Base-by-base conservation (phyloP, 1,140 invertebrate genomes). In the Rhynchophorus ferrugineus region DNA sequence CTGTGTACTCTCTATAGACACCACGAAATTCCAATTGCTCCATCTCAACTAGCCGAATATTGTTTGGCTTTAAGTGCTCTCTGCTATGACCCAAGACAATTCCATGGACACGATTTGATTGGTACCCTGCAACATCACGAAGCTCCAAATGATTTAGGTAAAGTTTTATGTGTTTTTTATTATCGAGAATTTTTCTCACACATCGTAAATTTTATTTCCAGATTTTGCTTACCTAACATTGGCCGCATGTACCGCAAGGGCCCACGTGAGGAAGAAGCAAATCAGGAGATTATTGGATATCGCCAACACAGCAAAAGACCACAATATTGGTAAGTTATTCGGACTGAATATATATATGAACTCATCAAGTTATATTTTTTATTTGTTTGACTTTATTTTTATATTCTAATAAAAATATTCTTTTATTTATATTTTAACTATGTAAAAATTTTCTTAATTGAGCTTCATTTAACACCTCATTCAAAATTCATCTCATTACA, bases 71-170 rank as follows among this genome's bases (percentile, higher is more conserved):
- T 90, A 29, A 85, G 81, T 14, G 80, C 84, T 1, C 73, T 88
- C 19, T 91, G 88, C 69, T 81, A 83, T 66, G 87, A 91, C 64
- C 87, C 87, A 0, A 77, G 85, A 57, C 79, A 85, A 54, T 90
- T 90, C 67, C 81, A 90, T 66, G 84, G 85, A 1, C 84, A 89
- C 56, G 87, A 91, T 58, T 71, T 78, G 13, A 75, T 77, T 2
- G 78, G 77, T 20, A 75, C 77, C 0, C 69, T 81, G 19, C 71
- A 72, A 48, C 75, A 77, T 49, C 75, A 76, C 55, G 72, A 76
- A 48, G 70, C 76, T 2, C 70, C 73, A 3, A 76, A 76, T 20
- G 82, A 85, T 62, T 78, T 82, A 43, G 53, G 53, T 55, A 36
- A 19, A 16, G 36, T 11, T 17, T 2, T 22, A 9, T 19, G 7